Evolutionary conservation across 2,888 invertebrate genomes (phyloP), one percentile per base, ranked within the genome.

Genomic region (Scaptodrosophila latifasciaeformis): DNA sequence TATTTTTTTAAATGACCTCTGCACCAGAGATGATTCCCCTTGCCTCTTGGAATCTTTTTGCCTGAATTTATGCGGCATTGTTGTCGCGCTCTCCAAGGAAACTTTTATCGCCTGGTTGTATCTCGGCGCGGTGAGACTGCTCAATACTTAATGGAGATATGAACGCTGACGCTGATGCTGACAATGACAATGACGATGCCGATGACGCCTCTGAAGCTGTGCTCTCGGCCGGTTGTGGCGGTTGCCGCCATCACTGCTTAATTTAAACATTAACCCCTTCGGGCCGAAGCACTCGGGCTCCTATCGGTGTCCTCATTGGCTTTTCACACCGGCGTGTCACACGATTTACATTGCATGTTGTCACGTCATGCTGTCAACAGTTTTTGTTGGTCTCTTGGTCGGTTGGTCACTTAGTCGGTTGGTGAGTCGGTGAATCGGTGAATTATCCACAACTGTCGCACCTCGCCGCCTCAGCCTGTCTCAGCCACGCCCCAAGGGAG

Each of bases 321-420:
- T 24, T 35, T 15, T n/a, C n/a, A n/a, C n/a, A 27, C 35, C 65
- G 49, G 68, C 70, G 70, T 70, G 78, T 71, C 78, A 64, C 77
- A 72, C 80, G 77, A 72, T 72, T 79, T 72, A 64, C 76, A 81
- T 75, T 75, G 74, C 81, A 75, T 75, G 74, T 75, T 78, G 81
- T 81, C 74, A 75, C 79, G 75, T 72, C 81, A 75, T 64, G 59
- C 81, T 75, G 79, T 81, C 79, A 78, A 68, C 78, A 59, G 64
- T 59, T 31, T 19, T 21, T 12, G 18, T 17, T 13, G 18, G 15
- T 17, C 24, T 13, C 7, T 2, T 18, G 9, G 13, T 10, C 10
- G 13, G 1, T 12, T 35, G 17, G 12, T 13, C 6, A 15, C 12
- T 12, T 17, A 13, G 12, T 3, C 13, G 6, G 15, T 2, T 15